A percentile compares a stretch with the other conserved stretches of the same genome.
phyloP scores from a whole-genome alignment of 2,113 vertebrate species.

The Fregetta grallaria region DNA sequence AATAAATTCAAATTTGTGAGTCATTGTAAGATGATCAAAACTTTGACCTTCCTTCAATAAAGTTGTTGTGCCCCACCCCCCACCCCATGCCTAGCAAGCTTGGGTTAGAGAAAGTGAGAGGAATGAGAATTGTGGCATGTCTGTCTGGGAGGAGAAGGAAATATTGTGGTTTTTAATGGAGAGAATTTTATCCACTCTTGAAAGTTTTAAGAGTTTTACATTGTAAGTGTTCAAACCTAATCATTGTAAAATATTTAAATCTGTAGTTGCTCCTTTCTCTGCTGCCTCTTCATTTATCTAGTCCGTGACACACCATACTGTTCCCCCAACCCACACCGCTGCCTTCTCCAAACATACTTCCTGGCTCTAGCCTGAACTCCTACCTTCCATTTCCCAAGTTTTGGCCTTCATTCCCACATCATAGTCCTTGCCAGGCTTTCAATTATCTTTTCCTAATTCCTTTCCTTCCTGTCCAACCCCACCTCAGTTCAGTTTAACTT shows the following conservation, averaged over 20 bases:
- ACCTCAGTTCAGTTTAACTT: not conserved
- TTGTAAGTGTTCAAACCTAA: not conserved
- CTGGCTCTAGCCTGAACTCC: not conserved
- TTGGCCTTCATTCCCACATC: not conserved
- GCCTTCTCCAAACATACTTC: not conserved
- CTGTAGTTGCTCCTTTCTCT: not conserved
- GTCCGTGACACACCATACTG: not conserved
- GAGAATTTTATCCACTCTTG: not conserved
- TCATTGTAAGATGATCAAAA: not conserved
- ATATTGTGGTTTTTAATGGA: not conserved
- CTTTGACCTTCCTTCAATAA: not conserved
- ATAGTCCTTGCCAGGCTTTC: not conserved
- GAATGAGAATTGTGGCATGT: not conserved
- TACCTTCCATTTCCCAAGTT: not conserved
- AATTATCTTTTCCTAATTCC: not conserved
- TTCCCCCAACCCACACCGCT: not conserved
- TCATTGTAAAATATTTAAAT: not conserved
- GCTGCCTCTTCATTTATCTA: not conserved
- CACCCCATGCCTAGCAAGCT: accelerated
- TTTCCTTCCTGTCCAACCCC: not conserved
- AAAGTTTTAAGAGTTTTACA: not conserved
- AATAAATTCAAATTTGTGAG: not conserved
- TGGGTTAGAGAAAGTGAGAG: not conserved
- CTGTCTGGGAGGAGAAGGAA: not conserved
- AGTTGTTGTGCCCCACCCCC: not conserved